These are phyloP conservation scores for Cololabis saira DNA, from an alignment of 2,113 vertebrate species.

Conservation along the genomic window DNA sequence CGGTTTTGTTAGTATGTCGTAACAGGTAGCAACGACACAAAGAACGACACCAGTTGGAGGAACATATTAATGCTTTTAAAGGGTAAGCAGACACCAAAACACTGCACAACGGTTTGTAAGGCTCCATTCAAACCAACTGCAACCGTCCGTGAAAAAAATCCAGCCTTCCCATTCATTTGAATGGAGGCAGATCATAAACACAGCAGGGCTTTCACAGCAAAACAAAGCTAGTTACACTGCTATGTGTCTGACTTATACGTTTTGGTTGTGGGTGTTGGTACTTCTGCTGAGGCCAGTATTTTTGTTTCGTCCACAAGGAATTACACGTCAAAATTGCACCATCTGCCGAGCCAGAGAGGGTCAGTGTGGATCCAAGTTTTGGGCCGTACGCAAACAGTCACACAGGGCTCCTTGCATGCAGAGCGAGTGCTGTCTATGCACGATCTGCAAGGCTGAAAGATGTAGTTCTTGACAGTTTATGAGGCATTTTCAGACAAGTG, in stretches of 20 bases:
- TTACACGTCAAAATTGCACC: not conserved
- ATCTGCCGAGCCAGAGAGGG: not conserved
- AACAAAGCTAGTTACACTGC: no score
- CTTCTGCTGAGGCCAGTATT: no score
- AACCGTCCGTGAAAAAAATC: not conserved
- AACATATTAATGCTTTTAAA: conserved; percentile 9
- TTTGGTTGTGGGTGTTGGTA: no score
- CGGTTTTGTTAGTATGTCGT: not conserved
- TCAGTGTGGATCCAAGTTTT: no score
- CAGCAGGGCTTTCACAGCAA: not conserved
- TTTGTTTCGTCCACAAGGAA: no score
- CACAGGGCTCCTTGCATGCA: no score
- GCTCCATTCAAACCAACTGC: not conserved
- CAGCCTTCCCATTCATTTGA: not conserved
- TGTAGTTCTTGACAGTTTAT: no score
- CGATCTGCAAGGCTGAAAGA: no score
- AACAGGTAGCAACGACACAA: not conserved
- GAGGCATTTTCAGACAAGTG: no score
- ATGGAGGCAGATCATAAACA: not conserved
- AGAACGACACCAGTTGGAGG: not conserved
- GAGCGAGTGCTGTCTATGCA: no score
- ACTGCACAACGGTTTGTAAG: not conserved
- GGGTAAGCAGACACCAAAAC: not conserved
- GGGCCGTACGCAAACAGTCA: no score
- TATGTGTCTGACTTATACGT: no score